These are phyloP conservation scores for Natrix natrix DNA, from an alignment of 2,797 vertebrate species.

Conservation along the genomic window DNA sequence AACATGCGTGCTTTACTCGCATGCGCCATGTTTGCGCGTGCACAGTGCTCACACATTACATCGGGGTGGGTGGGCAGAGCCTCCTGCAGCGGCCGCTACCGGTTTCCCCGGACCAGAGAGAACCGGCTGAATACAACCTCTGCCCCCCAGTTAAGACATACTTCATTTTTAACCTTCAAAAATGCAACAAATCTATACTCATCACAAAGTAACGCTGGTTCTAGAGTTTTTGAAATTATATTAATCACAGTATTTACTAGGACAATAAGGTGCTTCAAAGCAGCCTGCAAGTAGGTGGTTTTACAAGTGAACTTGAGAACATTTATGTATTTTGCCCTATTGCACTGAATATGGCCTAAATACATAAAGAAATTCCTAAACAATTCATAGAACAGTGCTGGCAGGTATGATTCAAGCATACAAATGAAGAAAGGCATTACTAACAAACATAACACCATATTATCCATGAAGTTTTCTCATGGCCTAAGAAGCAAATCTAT, in stretches of 20 bases:
- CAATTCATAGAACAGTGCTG: background rate
- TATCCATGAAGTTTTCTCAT: background rate
- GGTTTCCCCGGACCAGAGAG: too few relatives aligned
- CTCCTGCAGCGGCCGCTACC: too few relatives aligned
- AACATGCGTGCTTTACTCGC: too few relatives aligned
- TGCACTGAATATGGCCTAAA: background rate
- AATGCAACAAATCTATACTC: background rate
- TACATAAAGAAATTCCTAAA: background rate
- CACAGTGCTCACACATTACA: too few relatives aligned
- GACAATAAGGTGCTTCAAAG: background rate
- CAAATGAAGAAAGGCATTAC: background rate
- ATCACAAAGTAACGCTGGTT: background rate
- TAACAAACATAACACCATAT: background rate
- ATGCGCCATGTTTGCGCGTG: too few relatives aligned
- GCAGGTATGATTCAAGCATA: background rate
- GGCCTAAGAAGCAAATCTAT: background rate
- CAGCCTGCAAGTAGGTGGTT: background rate
- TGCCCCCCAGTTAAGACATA: background rate
- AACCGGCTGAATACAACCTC: too few relatives aligned
- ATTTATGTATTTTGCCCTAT: background rate
- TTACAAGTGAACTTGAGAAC: background rate
- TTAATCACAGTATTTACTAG: background rate
- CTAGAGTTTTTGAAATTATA: background rate
- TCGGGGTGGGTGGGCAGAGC: too few relatives aligned
- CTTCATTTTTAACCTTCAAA: background rate